phyloP scores from a whole-genome alignment of 2,888 invertebrate genomes.

The Penaeus monodon region DNA sequence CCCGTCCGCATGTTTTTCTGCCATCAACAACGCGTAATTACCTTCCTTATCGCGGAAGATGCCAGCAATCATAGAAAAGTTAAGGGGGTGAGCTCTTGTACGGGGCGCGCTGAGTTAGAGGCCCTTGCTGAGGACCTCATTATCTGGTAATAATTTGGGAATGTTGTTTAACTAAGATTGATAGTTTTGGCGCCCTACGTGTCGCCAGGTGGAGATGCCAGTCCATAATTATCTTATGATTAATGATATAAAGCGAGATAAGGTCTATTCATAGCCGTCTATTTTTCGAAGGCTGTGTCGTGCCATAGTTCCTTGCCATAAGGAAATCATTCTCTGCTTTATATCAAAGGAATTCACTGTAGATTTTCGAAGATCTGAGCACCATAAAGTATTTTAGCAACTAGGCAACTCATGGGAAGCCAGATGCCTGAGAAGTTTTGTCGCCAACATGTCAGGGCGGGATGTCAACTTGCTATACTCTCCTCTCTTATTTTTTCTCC shows the following conservation, averaged over 20 bases:
- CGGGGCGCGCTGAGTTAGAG: constrained; percentile 31
- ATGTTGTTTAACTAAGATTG: constrained; percentile 55
- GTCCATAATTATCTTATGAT: no score
- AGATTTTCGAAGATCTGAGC: no score
- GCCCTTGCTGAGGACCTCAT: constrained; percentile 42
- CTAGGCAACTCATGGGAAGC: constrained; percentile 10
- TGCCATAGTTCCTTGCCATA: not conserved
- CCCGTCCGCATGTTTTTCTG: constrained; percentile 11
- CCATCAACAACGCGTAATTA: constrained; percentile 49
- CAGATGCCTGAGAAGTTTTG: constrained; percentile 40
- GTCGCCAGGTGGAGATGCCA: not conserved
- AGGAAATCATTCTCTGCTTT: not conserved
- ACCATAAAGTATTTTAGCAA: not conserved
- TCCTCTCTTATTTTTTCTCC: constrained; percentile 12
- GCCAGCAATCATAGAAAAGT: constrained; percentile 45
- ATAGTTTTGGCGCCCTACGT: constrained; percentile 37
- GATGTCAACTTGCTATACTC: constrained; percentile 23
- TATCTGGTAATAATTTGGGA: constrained; percentile 59
- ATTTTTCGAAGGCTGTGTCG: not conserved
- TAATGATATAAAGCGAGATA: no score
- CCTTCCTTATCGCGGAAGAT: constrained; percentile 36
- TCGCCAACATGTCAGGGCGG: constrained; percentile 32
- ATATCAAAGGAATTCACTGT: not conserved
- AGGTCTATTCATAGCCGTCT: no score
- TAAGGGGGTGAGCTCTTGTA: constrained; percentile 2